Evolutionary conservation across 2,888 invertebrate genomes (phyloP).

Genomic region (Apotomis betuletana): DNA sequence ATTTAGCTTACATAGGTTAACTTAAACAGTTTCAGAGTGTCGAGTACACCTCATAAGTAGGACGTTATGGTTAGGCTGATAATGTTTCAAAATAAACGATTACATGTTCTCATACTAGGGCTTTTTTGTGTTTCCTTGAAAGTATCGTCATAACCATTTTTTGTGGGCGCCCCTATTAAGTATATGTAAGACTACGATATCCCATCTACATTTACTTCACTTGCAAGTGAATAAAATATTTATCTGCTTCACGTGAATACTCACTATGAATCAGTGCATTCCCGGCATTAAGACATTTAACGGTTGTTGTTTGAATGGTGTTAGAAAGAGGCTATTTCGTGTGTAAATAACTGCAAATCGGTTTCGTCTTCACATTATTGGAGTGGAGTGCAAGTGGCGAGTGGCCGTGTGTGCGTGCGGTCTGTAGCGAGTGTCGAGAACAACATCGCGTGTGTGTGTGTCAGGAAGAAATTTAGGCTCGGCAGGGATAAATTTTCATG

Average conservation of each 20-base stretch:
- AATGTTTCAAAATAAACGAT: slow-evolving; percentile 21
- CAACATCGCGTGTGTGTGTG: slow-evolving; percentile 63
- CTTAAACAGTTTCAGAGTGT: slow-evolving; percentile 62
- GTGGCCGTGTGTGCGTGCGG: slow-evolving; percentile 46
- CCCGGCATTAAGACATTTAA: slow-evolving; percentile 49
- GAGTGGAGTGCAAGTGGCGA: slow-evolving; percentile 51
- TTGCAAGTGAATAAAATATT: slow-evolving; percentile 56
- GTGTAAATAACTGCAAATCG: slow-evolving; percentile 53
- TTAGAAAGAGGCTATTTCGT: slow-evolving; percentile 60
- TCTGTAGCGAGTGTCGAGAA: slow-evolving; percentile 47
- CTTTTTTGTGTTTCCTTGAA: slow-evolving; percentile 29
- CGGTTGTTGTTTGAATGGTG: slow-evolving; percentile 51
- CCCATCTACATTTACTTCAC: slow-evolving; percentile 46
- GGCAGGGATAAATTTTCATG: slow-evolving; percentile 75
- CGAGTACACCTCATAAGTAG: slow-evolving; percentile 58
- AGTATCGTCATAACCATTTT: slow-evolving; percentile 17
- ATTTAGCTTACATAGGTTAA: slow-evolving; percentile 74
- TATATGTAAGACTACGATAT: slow-evolving; percentile 27
- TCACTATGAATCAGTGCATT: slow-evolving; percentile 50
- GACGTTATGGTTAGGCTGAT: slow-evolving; percentile 45
- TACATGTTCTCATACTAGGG: slow-evolving; percentile 33
- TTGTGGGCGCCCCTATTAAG: slow-evolving; percentile 36
- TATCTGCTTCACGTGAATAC: slow-evolving; percentile 52
- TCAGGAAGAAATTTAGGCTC: slow-evolving; percentile 77
- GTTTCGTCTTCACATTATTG: slow-evolving; percentile 53